phyloP scores from a whole-genome alignment of 2,888 invertebrate genomes.

The Heliothis peltigera region DNA sequence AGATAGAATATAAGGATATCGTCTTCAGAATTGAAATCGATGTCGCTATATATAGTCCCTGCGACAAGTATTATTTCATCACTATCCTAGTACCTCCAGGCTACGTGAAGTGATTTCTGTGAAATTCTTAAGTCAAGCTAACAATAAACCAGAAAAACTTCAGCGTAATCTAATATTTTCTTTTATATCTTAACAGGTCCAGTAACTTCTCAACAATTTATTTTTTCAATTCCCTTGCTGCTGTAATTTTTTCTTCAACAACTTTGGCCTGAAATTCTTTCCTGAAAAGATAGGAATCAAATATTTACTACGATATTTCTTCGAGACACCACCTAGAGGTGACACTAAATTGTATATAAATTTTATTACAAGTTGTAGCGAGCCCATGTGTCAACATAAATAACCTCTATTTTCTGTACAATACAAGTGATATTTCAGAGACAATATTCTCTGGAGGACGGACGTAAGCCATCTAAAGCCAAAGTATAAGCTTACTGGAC shows the following conservation, averaged over 20 bases:
- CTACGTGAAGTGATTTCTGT: too few relatives aligned
- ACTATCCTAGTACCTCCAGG: too few relatives aligned
- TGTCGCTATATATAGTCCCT: too few relatives aligned
- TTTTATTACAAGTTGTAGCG: slow-evolving; percentile 42
- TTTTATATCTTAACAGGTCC: not conserved
- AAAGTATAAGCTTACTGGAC: slow-evolving; percentile 47
- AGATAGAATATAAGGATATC: too few relatives aligned
- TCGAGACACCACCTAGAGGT: slow-evolving; percentile 11
- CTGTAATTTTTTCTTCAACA: not conserved
- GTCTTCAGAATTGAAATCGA: too few relatives aligned
- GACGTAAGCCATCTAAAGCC: slow-evolving; percentile 51
- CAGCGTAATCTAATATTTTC: slow-evolving; percentile 4
- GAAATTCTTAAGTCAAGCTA: too few relatives aligned
- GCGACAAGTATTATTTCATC: too few relatives aligned
- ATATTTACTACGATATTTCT: slow-evolving; percentile 55
- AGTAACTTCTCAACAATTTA: slow-evolving; percentile 1
- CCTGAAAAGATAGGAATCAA: slow-evolving; percentile 32
- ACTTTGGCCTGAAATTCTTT: slow-evolving; percentile 8
- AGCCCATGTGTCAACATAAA: slow-evolving; percentile 67
- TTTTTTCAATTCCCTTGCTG: slow-evolving; percentile 12
- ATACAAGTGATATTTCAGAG: slow-evolving; percentile 73
- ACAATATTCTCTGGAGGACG: slow-evolving; percentile 60
- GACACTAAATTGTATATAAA: slow-evolving; percentile 58
- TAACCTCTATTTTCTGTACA: slow-evolving; percentile 72
- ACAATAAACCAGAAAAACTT: not conserved